Conservation (phyloP, 2,113 vertebrate genomes). For the Nerophis ophidion region DNA sequence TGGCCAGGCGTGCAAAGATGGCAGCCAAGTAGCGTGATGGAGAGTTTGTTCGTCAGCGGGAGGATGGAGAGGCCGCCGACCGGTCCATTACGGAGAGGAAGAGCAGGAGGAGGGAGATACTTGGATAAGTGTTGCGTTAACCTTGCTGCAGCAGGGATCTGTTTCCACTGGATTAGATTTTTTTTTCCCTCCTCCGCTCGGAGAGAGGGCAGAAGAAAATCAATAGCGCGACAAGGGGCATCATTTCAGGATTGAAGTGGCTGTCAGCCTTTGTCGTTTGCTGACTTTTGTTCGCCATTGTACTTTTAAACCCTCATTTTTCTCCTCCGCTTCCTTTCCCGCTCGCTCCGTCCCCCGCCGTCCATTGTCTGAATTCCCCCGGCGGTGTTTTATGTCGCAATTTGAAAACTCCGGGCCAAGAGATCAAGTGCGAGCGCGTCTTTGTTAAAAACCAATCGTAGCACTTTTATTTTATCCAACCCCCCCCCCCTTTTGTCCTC, state of each 20-base stretch:
- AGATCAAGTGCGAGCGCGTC: conserved; percentile 78
- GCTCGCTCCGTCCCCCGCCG: conserved; percentile 42
- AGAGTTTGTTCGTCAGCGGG: conserved; percentile 12
- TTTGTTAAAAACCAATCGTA: conserved; percentile 65
- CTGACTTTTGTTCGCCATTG: conserved; percentile 90
- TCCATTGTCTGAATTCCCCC: conserved; percentile 81
- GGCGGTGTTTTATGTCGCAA: conserved; percentile 73
- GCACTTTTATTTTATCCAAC: conserved; percentile 17
- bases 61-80: conserved; percentile 77
- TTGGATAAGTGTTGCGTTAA: conserved; percentile 97
- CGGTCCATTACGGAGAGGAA: conserved; percentile 90
- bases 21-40: conserved; percentile 59
- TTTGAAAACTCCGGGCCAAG: conserved; percentile 75
- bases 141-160: conserved; percentile 83
- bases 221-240: conserved; percentile 94
- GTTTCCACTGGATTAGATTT: conserved; percentile 84
- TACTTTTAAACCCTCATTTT: conserved; percentile 95
- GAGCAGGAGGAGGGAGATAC: conserved; percentile 78
- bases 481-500: conserved; percentile 47
- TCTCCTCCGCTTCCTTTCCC: conserved; percentile 77
- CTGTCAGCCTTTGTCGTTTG: conserved; percentile 92
- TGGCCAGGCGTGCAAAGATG: conserved; percentile 30
- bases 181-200: conserved; percentile 52
- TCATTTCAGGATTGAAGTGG: conserved; percentile 93
- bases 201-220: conserved; percentile 73